These are phyloP conservation scores for Neotoxoptera formosana DNA, from an alignment of 1,140 invertebrate species.

Conservation along the genomic window DNA sequence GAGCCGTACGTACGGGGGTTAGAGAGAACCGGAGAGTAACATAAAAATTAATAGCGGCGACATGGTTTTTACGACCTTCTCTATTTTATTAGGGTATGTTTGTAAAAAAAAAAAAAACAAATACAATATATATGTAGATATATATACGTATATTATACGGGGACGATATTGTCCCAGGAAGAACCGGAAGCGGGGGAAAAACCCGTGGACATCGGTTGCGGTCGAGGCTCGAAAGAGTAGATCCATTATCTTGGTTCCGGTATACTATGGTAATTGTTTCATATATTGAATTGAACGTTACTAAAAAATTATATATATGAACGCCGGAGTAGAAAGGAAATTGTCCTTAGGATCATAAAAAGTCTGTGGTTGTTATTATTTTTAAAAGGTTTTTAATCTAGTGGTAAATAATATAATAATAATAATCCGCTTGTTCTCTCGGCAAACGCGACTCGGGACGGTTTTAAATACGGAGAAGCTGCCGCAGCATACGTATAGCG, in stretches of 20 bases:
- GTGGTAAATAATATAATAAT: background rate
- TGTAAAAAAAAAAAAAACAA: constrained; percentile 47
- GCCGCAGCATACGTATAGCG: too few relatives aligned
- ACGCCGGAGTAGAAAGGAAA: constrained; percentile 15
- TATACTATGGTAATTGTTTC: constrained; percentile 54
- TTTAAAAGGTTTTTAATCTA: constrained; percentile 44
- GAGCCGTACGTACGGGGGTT: background rate
- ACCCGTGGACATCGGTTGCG: constrained; percentile 51
- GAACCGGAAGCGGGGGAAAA: constrained; percentile 55
- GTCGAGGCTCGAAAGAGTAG: constrained; percentile 52
- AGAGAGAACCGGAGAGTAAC: constrained; percentile 30
- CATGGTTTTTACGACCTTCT: constrained; percentile 56
- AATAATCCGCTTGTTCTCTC: background rate
- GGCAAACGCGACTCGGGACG: background rate
- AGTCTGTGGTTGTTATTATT: constrained; percentile 21
- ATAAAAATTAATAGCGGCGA: constrained; percentile 57
- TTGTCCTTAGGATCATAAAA: constrained; percentile 41
- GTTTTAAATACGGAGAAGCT: background rate
- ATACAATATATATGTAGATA: background rate
- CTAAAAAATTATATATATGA: constrained; percentile 25
- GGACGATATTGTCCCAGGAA: constrained; percentile 54
- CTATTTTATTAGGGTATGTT: constrained; percentile 57
- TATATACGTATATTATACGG: constrained; percentile 33
- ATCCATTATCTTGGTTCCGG: constrained; percentile 58
- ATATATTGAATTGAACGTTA: constrained; percentile 55